A percentile compares a stretch with the other conserved stretches of the same genome.
Conservation (phyloP, 2,113 vertebrate species). For the Rhizomys pruinosus region DNA sequence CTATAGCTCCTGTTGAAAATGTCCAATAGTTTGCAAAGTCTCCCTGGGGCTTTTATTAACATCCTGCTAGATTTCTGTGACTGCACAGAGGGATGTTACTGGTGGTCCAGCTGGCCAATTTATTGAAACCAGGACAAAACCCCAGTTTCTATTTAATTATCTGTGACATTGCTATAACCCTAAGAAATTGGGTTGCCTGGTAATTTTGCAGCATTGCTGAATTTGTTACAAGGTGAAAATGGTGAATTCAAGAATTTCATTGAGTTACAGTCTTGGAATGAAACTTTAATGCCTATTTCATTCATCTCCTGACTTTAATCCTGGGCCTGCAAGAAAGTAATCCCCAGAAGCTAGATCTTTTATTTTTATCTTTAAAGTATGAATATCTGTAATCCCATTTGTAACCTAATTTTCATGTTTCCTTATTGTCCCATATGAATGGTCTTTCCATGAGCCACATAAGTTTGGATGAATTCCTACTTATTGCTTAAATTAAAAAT, state of each 20-base stretch:
- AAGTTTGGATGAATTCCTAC: not conserved
- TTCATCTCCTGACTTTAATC: conserved; percentile 63
- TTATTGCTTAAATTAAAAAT: conserved; percentile 31
- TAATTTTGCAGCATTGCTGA: conserved; percentile 75
- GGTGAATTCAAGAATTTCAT: conserved; percentile 67
- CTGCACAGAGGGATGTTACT: conserved; percentile 59
- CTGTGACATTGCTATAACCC: conserved; percentile 78
- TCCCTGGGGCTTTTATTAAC: conserved; percentile 75
- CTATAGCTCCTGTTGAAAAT: conserved; percentile 43
- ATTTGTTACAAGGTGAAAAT: conserved; percentile 79
- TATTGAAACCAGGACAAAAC: conserved; percentile 80
- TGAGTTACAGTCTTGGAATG: conserved; percentile 60
- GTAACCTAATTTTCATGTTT: conserved; percentile 12
- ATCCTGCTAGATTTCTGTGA: conserved; percentile 45
- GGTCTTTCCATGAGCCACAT: not conserved
- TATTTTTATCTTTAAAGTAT: conserved; percentile 63
- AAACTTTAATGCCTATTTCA: conserved; percentile 68
- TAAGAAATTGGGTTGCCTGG: conserved; percentile 78
- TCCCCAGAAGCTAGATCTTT: conserved; percentile 50
- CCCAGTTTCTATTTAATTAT: conserved; percentile 81
- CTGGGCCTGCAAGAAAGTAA: conserved; percentile 50
- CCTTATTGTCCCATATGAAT: not conserved
- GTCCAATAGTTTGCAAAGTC: not conserved
- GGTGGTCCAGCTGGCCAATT: conserved; percentile 80
- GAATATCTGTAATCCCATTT: conserved; percentile 46